phyloP scores from a whole-genome alignment of 2,888 invertebrate species.

The Coelopa pilipes region DNA sequence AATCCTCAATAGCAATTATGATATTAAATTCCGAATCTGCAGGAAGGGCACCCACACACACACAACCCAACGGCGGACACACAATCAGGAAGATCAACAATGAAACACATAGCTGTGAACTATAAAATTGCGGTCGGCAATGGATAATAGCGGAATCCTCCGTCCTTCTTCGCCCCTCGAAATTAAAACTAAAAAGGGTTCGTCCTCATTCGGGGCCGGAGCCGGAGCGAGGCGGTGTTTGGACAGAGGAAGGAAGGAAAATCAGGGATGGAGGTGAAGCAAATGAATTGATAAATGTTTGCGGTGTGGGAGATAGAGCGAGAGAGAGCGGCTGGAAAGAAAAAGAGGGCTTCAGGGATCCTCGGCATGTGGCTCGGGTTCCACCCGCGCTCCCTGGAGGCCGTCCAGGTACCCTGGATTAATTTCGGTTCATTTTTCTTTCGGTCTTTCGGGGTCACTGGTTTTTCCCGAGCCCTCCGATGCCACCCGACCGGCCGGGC shows the following conservation, averaged over 20 bases:
- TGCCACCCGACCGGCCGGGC: too few species aligned
- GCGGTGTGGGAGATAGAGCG: neutral
- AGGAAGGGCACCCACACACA: too few species aligned
- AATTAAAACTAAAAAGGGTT: slow-evolving; percentile 5
- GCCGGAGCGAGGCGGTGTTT: too few species aligned
- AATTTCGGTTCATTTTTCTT: too few species aligned
- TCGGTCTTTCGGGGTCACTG: too few species aligned
- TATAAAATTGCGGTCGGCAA: slow-evolving; percentile 4
- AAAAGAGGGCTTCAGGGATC: neutral
- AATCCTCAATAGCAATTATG: slow-evolving; percentile 31
- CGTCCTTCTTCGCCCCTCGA: neutral
- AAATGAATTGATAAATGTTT: slow-evolving; percentile 20
- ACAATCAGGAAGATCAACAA: neutral
- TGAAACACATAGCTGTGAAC: slow-evolving; percentile 30
- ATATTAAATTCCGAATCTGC: slow-evolving; percentile 26
- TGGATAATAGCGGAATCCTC: slow-evolving; percentile 19
- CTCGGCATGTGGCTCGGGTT: too few species aligned
- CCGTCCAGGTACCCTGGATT: too few species aligned
- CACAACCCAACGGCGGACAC: neutral
- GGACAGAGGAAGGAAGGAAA: neutral
- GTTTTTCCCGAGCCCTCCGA: too few species aligned
- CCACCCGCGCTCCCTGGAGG: too few species aligned
- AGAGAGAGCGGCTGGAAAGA: neutral
- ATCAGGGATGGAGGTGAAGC: neutral
- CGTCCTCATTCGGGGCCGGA: neutral